Evolutionary conservation across 2,888 invertebrate genomes (phyloP).

Genomic region (Drosophila hamatofila): DNA sequence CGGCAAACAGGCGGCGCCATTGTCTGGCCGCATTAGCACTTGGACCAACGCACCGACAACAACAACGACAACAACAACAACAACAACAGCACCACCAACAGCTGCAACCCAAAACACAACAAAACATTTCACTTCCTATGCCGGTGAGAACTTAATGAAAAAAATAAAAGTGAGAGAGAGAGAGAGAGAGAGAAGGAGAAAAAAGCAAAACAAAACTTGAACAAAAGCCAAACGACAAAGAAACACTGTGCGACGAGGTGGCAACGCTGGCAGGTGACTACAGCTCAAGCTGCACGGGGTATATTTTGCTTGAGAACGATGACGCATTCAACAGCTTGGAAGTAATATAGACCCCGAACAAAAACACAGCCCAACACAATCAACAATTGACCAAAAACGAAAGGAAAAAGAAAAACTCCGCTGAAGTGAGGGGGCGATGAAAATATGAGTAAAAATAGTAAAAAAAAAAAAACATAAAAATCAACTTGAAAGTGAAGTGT

Average conservation of each 20-base stretch:
- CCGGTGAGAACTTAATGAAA: slow-evolving; percentile 66
- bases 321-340: slow-evolving; percentile 75
- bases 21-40: slow-evolving; percentile 79
- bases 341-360: slow-evolving; percentile 67
- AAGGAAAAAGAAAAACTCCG: not conserved
- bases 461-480: not conserved
- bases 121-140: slow-evolving; percentile 71
- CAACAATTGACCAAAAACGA: slow-evolving; percentile 29
- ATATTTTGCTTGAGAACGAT: slow-evolving; percentile 55
- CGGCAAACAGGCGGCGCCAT: slow-evolving; percentile 44
- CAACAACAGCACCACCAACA: slow-evolving; percentile 30
- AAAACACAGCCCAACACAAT: slow-evolving; percentile 39
- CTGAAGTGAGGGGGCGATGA: not conserved
- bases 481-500: not conserved
- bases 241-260: slow-evolving; percentile 34
- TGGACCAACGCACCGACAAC: slow-evolving; percentile 60
- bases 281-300: slow-evolving; percentile 40
- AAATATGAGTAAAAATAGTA: slow-evolving; percentile 5
- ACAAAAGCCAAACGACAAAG: slow-evolving; percentile 62
- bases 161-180: slow-evolving; percentile 15
- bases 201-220: slow-evolving; percentile 34
- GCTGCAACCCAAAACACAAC: slow-evolving; percentile 42
- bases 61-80: slow-evolving; percentile 32
- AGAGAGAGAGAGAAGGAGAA: slow-evolving; percentile 1
- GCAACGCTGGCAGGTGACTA: slow-evolving; percentile 26